Base-by-base conservation (phyloP, 2,113 vertebrate species). In the Elephas maximus region DNA sequence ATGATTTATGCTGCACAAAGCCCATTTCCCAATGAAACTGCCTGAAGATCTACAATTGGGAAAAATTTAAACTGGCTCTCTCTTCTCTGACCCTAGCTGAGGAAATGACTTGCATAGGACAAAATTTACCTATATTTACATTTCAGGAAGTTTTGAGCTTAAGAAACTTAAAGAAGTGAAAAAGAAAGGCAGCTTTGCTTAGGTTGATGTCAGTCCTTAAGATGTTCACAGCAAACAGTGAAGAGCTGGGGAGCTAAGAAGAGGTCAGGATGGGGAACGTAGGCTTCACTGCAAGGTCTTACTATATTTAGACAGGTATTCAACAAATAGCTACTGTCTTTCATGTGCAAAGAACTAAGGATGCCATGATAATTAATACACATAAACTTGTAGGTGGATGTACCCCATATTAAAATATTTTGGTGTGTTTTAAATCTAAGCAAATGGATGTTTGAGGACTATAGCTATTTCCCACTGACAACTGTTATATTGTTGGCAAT, bases 1-100 rank as follows among this genome's bases (percentile, higher is more conserved):
- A 15, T 51, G 62, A 94, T 77, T 90, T 83, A 87, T 81, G 95
- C 65, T 96, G 24, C 18, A 69, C 77, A 74, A 79, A 96, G 23
- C 33, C 60, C 80, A 92, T 23, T 85, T 85, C n/a, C 37, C 53
- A 67, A n/a, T 24, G 83, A 94, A 95, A 48, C 26, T 81, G 9
- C 28, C 30, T 33, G 41, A 96, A 93, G 65, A 51, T 83, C 20
- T 91, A 93, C 17, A 86, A 44, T 63, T 5, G 85, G 53, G 11
- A 94, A 92, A 94, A 57, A 21, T 6, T 57, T 21, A 24, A 84
- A 60, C 1, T 94, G 23, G 20, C 73, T 94, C 63, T 94, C 69
- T 80, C n/a, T 89, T 95, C 71, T 94, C 17, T 24, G 65, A 57
- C 12, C 4, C 12, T 51, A 62, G 57, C 15, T 93, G 65, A 96